Percentiles rank a stretch among this genome's conserved stretches.
These are phyloP conservation scores for Spheniscus humboldti DNA, from an alignment of 2,797 vertebrate species.

Conservation along the genomic window DNA sequence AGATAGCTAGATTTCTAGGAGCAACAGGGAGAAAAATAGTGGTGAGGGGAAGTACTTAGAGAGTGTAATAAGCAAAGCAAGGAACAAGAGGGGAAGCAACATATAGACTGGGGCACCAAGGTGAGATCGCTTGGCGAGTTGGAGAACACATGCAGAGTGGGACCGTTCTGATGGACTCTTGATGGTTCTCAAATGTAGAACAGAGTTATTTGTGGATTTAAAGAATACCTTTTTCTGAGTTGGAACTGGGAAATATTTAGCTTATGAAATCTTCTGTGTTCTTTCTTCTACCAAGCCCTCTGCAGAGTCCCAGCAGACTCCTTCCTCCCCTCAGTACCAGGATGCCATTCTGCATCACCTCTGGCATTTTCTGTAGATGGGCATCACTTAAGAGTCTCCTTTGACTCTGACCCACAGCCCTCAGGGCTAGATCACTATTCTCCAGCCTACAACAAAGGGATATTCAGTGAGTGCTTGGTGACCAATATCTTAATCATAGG, in stretches of 20 bases:
- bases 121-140: not conserved
- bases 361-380: not conserved
- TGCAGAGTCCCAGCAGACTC: not conserved
- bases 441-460: not conserved
- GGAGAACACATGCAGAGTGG: not conserved
- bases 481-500: not conserved
- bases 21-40: not conserved
- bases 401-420: not conserved
- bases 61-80: not conserved
- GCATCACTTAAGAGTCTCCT: not conserved
- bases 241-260: not conserved
- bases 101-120: fast-evolving
- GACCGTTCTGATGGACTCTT: not conserved
- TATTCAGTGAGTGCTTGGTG: not conserved
- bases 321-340: not conserved
- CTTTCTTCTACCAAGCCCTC: not conserved
- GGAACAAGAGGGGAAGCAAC: not conserved
- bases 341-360: not conserved
- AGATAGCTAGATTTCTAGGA: not conserved
- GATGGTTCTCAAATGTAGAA: not conserved
- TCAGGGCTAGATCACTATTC: not conserved
- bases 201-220: not conserved
- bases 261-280: not conserved
- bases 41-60: not conserved
- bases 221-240: not conserved